These are phyloP conservation scores for Drosophila rhopaloa DNA, from an alignment of 1,140 invertebrate genomes.

Conservation along the genomic window DNA sequence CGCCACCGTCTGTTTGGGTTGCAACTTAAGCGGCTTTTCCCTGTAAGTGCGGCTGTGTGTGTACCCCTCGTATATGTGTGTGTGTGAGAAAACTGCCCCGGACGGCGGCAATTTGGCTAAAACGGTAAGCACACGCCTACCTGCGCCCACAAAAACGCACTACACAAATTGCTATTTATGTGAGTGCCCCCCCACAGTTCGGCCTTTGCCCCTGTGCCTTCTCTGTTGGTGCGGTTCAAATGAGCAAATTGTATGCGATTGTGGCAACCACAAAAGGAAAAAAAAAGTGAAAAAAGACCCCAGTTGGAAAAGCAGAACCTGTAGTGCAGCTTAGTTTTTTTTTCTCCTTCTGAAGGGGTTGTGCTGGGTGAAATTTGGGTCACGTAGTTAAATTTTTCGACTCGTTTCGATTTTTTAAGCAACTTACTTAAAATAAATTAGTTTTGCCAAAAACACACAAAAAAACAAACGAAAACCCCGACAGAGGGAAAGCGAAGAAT, in stretches of 20 bases:
- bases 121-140: slow-evolving; percentile 78
- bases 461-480: slow-evolving; percentile 36
- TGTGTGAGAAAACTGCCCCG: slow-evolving; percentile 57
- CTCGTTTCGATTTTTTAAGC: slow-evolving; percentile 31
- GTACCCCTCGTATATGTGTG: slow-evolving; percentile 29
- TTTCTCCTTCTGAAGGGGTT: slow-evolving; percentile 12
- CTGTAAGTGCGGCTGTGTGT: slow-evolving; percentile 32
- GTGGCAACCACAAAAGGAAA: slow-evolving; percentile 53
- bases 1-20: slow-evolving; percentile 39
- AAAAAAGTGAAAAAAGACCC: slow-evolving; percentile 39
- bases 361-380: slow-evolving; percentile 69
- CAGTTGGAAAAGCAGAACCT: slow-evolving; percentile 37
- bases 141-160: slow-evolving; percentile 76
- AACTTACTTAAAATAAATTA: slow-evolving; percentile 80
- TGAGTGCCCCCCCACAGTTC: slow-evolving; percentile 48
- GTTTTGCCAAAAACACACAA: slow-evolving; percentile 61
- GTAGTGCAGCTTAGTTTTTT: slow-evolving; percentile 32
- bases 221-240: slow-evolving; percentile 69
- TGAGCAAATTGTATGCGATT: slow-evolving; percentile 81
- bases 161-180: slow-evolving; percentile 81
- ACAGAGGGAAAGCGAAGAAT: slow-evolving; percentile 26
- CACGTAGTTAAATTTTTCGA: slow-evolving; percentile 58
- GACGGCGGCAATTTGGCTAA: slow-evolving; percentile 80
- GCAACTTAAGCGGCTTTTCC: slow-evolving; percentile 76
- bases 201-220: slow-evolving; percentile 17